A percentile compares a stretch with the other conserved stretches of the same genome.
Conservation (phyloP, 2,888 invertebrate species). For the Mythimna ferrago region DNA sequence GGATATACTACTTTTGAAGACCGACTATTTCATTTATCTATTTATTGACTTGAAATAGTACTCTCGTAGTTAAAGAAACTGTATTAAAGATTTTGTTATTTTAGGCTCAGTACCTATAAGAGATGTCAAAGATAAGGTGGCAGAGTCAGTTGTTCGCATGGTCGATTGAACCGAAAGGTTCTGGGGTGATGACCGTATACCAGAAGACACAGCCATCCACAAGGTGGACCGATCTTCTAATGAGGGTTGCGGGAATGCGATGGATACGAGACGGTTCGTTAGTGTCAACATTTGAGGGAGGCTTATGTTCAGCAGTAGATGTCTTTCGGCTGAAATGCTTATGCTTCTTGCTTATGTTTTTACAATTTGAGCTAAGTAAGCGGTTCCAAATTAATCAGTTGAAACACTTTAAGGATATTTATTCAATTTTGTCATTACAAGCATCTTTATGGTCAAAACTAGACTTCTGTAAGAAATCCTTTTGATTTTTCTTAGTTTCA, state of each 20-base stretch:
- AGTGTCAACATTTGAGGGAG: too few relatives aligned
- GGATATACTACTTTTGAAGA: background rate
- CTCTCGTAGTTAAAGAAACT: background rate
- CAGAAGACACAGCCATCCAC: too few relatives aligned
- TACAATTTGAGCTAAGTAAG: background rate
- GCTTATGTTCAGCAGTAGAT: too few relatives aligned
- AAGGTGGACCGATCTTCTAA: too few relatives aligned
- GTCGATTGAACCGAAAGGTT: too few relatives aligned
- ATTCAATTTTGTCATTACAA: too few relatives aligned
- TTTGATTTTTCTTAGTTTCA: background rate
- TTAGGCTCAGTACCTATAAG: background rate
- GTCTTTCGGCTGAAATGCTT: too few relatives aligned
- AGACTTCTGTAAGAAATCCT: background rate
- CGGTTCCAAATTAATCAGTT: constrained; percentile 10
- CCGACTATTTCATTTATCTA: background rate
- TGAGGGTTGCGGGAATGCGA: too few relatives aligned
- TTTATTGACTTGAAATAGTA: background rate
- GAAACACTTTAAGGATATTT: background rate
- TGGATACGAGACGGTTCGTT: too few relatives aligned
- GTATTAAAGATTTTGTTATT: background rate
- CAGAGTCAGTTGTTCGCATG: too few relatives aligned
- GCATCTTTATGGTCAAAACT: background rate
- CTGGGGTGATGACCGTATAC: too few relatives aligned
- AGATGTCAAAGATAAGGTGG: constrained; percentile 3
- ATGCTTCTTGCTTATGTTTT: constrained; percentile 8